Evolutionary conservation across 1,140 invertebrate species (phyloP).

Genomic region (Drosophila bifasciata): DNA sequence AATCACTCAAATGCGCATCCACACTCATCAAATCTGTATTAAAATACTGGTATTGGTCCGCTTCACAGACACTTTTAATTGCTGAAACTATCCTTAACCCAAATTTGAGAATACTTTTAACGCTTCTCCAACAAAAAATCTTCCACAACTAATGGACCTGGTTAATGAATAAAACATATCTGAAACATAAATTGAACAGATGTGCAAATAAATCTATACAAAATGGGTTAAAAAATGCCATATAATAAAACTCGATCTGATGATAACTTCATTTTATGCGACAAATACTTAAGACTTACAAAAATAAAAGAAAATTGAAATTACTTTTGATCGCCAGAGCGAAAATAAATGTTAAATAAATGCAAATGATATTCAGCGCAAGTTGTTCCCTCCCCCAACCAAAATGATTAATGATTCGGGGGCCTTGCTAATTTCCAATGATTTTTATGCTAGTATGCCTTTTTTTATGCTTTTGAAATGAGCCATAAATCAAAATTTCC

Average conservation of each 20-base stretch:
- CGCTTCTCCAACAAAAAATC: slow-evolving; percentile 1
- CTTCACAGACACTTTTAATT: too few species aligned
- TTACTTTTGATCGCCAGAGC: slow-evolving; percentile 7
- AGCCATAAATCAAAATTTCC: slow-evolving; percentile 40
- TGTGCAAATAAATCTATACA: slow-evolving; percentile 26
- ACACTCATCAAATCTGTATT: too few species aligned
- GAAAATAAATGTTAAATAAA: slow-evolving; percentile 30
- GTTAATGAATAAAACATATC: slow-evolving; percentile 17
- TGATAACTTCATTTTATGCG: slow-evolving; percentile 28
- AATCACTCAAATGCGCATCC: too few species aligned
- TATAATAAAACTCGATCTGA: slow-evolving; percentile 19
- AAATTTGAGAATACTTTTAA: slow-evolving; percentile 15
- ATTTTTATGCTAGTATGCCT: slow-evolving; percentile 30
- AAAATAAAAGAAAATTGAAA: slow-evolving; percentile 24
- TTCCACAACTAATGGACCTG: slow-evolving; percentile 2
- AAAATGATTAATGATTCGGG: slow-evolving; percentile 42
- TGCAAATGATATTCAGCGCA: slow-evolving; percentile 41
- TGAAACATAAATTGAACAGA: slow-evolving; percentile 9
- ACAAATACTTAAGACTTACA: slow-evolving; percentile 15
- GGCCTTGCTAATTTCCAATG: slow-evolving; percentile 35
- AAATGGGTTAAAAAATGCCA: neutral
- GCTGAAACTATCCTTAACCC: slow-evolving; percentile 33
- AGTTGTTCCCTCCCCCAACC: neutral
- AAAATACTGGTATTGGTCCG: neutral
- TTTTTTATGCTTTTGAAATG: slow-evolving; percentile 43